A percentile compares a stretch with the other conserved stretches of the same genome.
Evolutionary conservation across 2,888 invertebrate genomes (phyloP).

Genomic region (Keiferia lycopersicella): DNA sequence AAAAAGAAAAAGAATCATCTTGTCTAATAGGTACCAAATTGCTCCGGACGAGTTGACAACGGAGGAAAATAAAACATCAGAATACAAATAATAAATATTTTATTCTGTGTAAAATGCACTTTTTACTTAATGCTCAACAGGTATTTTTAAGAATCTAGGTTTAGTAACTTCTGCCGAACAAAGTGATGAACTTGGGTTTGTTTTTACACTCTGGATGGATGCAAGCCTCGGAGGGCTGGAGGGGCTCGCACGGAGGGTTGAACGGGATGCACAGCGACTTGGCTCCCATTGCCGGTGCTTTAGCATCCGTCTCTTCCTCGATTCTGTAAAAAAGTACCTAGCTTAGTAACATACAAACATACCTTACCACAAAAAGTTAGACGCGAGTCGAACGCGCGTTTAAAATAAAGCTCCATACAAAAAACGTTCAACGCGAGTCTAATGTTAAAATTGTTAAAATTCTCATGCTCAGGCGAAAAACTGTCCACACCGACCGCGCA

Average conservation of each 20-base stretch:
- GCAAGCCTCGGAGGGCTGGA: slow-evolving; percentile 86
- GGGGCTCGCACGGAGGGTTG: slow-evolving; percentile 85
- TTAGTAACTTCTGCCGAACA: slow-evolving; percentile 97
- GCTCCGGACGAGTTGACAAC: too few relatives aligned
- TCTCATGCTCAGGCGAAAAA: too few relatives aligned
- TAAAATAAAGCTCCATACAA: too few relatives aligned
- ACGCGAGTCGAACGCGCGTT: too few relatives aligned
- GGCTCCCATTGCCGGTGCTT: slow-evolving; percentile 98
- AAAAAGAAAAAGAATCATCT: too few relatives aligned
- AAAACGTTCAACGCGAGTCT: too few relatives aligned
- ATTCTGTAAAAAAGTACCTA: slow-evolving; percentile 35
- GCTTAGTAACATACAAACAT: background rate
- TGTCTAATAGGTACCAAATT: background rate
- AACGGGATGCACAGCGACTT: slow-evolving; percentile 99
- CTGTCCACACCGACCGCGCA: too few relatives aligned
- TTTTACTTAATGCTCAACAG: slow-evolving; percentile 17
- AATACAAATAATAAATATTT: slow-evolving; percentile 19
- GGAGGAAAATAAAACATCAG: slow-evolving; percentile 4
- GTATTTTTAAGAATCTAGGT: background rate
- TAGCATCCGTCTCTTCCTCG: slow-evolving; percentile 83
- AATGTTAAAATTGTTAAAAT: too few relatives aligned
- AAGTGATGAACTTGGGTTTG: slow-evolving; percentile 91
- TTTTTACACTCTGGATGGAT: slow-evolving; percentile 92
- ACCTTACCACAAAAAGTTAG: too few relatives aligned
- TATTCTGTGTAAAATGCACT: slow-evolving; percentile 20